phyloP scores from a whole-genome alignment of 2,888 invertebrate genomes.

The Callimorpha dominula region DNA sequence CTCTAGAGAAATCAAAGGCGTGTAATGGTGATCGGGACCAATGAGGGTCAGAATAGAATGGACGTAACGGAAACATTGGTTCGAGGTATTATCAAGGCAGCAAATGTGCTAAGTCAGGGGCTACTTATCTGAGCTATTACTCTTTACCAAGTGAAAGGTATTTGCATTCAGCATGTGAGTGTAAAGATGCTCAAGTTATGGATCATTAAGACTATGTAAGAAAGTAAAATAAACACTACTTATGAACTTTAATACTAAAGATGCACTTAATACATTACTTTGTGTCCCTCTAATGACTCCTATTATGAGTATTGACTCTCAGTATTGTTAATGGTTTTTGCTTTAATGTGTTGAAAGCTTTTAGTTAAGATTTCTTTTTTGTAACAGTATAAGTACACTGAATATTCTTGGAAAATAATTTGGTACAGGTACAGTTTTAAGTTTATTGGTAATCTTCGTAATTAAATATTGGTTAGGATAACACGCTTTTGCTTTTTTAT shows the following conservation, averaged over 20 bases:
- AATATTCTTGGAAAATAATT: no score
- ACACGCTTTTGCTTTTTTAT: no score
- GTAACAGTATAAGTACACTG: no score
- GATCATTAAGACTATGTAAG: slow-evolving; percentile 26
- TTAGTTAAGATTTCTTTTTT: no score
- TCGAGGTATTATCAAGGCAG: slow-evolving; percentile 68
- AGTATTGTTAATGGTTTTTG: no score
- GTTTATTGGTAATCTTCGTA: no score
- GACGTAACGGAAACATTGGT: slow-evolving; percentile 67
- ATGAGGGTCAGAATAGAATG: slow-evolving; percentile 56
- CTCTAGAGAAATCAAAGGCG: slow-evolving; percentile 23
- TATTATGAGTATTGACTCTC: no score
- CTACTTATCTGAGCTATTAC: slow-evolving; percentile 77
- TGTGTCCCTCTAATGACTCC: slow-evolving; percentile 12
- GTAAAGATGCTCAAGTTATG: slow-evolving; percentile 43
- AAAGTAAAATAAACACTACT: slow-evolving; percentile 45
- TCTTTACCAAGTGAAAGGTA: slow-evolving; percentile 72
- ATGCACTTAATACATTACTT: slow-evolving; percentile 38
- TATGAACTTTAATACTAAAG: slow-evolving; percentile 16
- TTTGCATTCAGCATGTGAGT: slow-evolving; percentile 65
- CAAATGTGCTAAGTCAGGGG: slow-evolving; percentile 79
- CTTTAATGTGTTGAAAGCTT: no score
- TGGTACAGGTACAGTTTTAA: no score
- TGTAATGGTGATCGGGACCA: slow-evolving; percentile 31
- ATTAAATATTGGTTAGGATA: no score